Conservation (phyloP, 2,888 invertebrate species). For the Ctena decussata region DNA sequence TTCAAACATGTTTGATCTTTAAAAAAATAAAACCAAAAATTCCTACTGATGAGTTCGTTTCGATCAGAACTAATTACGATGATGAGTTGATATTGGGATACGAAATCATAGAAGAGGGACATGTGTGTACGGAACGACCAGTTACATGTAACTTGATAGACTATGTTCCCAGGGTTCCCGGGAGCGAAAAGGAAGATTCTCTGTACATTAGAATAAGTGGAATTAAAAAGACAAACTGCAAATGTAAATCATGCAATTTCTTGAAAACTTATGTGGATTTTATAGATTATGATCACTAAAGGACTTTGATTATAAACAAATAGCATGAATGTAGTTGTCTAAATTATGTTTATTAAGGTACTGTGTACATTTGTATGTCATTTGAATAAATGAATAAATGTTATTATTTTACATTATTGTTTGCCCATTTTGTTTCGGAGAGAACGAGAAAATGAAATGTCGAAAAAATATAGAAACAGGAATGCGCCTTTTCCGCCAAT, state of each 20-base stretch:
- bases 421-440: too few relatives aligned
- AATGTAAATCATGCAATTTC: conserved; percentile 2
- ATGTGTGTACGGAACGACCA: background rate
- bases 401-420: too few relatives aligned
- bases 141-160: background rate
- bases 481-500: background rate
- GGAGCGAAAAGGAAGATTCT: background rate
- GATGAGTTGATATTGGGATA: background rate
- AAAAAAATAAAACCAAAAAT: background rate
- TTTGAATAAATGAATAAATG: too few relatives aligned
- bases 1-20: background rate
- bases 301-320: background rate
- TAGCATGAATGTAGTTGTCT: too few relatives aligned
- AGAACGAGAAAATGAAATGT: background rate
- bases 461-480: background rate
- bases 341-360: too few relatives aligned
- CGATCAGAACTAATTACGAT: background rate
- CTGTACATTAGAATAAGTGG: background rate
- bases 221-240: background rate
- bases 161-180: background rate
- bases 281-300: background rate
- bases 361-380: background rate
- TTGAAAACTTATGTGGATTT: background rate
- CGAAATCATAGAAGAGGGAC: background rate
- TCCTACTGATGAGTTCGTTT: background rate